A percentile compares a stretch with the other conserved stretches of the same genome.
Conservation (phyloP, 2,888 invertebrate genomes). For the Microchrysa polita region DNA sequence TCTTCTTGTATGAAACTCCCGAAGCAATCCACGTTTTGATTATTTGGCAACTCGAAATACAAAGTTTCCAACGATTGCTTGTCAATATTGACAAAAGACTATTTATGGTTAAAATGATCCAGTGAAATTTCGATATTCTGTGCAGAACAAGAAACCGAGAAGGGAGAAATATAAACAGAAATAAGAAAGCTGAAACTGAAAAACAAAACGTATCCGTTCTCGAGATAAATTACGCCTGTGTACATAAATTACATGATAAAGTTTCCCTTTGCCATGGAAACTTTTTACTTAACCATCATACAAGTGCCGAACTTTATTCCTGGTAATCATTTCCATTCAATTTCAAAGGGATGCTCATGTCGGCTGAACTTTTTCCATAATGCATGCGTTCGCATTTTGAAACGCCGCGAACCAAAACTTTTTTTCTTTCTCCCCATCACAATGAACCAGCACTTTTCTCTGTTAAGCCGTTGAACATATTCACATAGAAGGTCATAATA, state of each 20-base stretch:
- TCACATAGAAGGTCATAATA: too few relatives aligned
- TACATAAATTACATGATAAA: neutral
- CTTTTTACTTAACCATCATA: neutral
- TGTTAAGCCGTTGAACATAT: too few relatives aligned
- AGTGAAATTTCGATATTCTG: neutral
- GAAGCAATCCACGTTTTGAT: too few relatives aligned
- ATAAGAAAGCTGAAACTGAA: neutral
- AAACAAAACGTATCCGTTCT: neutral
- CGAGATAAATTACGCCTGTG: neutral
- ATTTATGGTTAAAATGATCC: neutral
- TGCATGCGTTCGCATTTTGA: neutral
- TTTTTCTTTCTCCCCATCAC: too few relatives aligned
- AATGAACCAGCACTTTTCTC: too few relatives aligned
- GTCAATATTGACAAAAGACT: slow-evolving; percentile 5
- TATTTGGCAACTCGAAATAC: neutral
- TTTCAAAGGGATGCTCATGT: slow-evolving; percentile 2
- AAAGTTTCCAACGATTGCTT: neutral
- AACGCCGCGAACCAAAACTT: too few relatives aligned
- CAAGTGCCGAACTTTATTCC: neutral
- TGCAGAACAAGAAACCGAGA: neutral
- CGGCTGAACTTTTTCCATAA: slow-evolving; percentile 2
- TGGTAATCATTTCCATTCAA: neutral
- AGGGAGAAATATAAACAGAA: neutral
- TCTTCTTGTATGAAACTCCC: too few relatives aligned
- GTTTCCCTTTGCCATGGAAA: slow-evolving; percentile 4